Base-by-base conservation (phyloP, 2,113 vertebrate species). In the Larimichthys crocea region DNA sequence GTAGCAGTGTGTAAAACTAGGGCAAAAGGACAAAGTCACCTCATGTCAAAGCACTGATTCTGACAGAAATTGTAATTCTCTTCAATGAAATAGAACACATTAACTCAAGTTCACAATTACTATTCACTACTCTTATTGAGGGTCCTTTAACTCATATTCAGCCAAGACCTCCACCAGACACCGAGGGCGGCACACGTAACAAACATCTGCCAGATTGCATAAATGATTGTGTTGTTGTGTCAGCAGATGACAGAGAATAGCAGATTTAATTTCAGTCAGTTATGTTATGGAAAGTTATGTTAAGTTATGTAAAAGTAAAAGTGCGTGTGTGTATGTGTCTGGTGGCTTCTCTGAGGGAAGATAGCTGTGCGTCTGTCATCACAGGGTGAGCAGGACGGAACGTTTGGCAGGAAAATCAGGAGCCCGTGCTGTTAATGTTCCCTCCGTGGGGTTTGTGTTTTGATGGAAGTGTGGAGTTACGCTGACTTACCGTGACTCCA, bases 371-470 rank as follows among this genome's bases (percentile, higher is more conserved):
- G 15, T 64, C 69, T 70, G 24, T 65, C 69, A 50, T 59, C 35
- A 19, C 63, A 48, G 79, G 31, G 4, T 17, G 50, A 79, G 52
- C 24, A 2, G 31, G 29, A 44, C n/a, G 59, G 59, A 86, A 66
- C 26, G 4, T 70, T 80, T 76, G 76, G 49, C 76, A 55, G 68
- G 31, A 60, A 56, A 68, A 60, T 15, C 24, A n/a, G 48, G 16
- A 50, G n/a, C 35, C 73, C 19, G 10, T 83, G 66, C 31, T 66
- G 67, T 55, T 62, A 9, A 40, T 57, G 62, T 77, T 84, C 63
- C 73, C 49, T 73, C 53, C 61, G 65, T 52, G 26, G 15, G 53
- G 31, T 70, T 44, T 55, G 55, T 73, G 56, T 73, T 73, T n/a
- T 61, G 57, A 74, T 61, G 59, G 46, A 52, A 77, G 46, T 55